Conservation (phyloP, 2,113 vertebrate genomes). For the Eudyptes chrysolophus region DNA sequence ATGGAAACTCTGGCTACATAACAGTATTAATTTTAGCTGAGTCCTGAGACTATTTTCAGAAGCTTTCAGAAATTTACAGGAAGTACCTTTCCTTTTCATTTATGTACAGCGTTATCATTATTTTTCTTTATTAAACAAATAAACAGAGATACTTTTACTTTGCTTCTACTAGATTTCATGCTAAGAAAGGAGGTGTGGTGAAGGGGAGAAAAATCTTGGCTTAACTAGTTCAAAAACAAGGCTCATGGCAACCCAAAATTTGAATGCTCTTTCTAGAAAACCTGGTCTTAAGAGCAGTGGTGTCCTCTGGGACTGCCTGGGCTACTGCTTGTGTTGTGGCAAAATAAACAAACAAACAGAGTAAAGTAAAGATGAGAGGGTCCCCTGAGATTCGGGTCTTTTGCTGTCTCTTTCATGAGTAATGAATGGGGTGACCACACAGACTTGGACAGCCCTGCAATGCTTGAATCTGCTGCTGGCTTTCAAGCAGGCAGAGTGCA, state of each 20-base stretch:
- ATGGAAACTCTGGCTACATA: conserved; percentile 64
- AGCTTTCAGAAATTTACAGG: conserved; percentile 60
- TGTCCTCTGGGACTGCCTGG: conserved; percentile 10
- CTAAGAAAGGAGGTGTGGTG: not conserved
- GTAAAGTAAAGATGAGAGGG: conserved; percentile 66
- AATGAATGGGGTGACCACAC: conserved; percentile 68
- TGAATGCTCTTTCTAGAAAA: conserved; percentile 68
- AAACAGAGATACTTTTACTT: not conserved
- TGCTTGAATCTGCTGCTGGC: conserved; percentile 8
- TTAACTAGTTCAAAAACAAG: not conserved
- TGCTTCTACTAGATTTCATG: not conserved
- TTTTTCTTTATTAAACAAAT: conserved; percentile 43
- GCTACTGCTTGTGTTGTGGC: conserved; percentile 42
- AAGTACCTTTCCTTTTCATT: conserved; percentile 66
- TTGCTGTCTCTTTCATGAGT: conserved; percentile 69
- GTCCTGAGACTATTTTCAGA: conserved; percentile 66
- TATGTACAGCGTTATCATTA: conserved; percentile 39
- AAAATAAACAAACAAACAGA: conserved; percentile 73
- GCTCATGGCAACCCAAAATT: not conserved
- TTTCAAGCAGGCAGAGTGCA: conserved; percentile 42
- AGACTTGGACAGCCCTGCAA: conserved; percentile 47
- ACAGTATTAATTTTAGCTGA: conserved; percentile 68
- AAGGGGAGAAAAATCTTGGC: not conserved
- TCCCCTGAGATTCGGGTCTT: conserved; percentile 59
- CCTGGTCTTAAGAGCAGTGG: not conserved